Evolutionary conservation across 2,113 vertebrate species (phyloP).

Genomic region (Ophiodon elongatus): DNA sequence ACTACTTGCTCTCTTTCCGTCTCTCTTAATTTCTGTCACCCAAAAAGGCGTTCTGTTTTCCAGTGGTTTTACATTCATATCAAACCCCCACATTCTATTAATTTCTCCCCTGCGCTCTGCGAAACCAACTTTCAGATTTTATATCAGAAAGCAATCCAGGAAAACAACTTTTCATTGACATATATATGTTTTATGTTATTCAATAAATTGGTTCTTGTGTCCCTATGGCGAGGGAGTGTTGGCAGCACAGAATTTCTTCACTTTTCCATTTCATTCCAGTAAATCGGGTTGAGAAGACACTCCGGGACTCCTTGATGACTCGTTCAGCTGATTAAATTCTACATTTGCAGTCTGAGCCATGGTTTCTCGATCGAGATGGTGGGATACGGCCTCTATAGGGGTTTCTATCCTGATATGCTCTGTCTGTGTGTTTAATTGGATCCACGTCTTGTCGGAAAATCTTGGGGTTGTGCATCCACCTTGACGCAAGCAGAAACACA

Average conservation of each 20-base stretch:
- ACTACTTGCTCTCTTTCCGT: not conserved
- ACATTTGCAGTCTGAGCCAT: constrained; percentile 46
- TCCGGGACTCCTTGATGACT: constrained; percentile 21
- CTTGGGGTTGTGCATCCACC: constrained; percentile 30
- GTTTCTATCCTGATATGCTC: constrained; percentile 18
- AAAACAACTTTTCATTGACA: constrained; percentile 4
- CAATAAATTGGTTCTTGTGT: constrained; percentile 24
- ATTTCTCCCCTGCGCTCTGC: not conserved
- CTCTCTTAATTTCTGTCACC: constrained; percentile 27
- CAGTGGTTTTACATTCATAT: constrained; percentile 8
- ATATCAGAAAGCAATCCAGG: not conserved
- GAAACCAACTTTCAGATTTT: constrained; percentile 15
- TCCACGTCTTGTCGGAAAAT: constrained; percentile 55
- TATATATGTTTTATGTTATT: not conserved
- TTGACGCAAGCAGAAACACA: constrained; percentile 30
- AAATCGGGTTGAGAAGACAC: constrained; percentile 23
- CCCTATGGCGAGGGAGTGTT: not conserved
- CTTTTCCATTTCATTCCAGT: constrained; percentile 37
- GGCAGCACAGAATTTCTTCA: constrained; percentile 13
- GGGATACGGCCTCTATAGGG: constrained; percentile 28
- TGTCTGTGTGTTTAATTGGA: constrained; percentile 64
- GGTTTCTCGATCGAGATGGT: constrained; percentile 25
- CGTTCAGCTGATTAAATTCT: constrained; percentile 51
- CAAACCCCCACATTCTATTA: not conserved
- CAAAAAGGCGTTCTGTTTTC: not conserved